Conservation (phyloP, 1,140 invertebrate species). For the Sarcophaga peregrina region DNA sequence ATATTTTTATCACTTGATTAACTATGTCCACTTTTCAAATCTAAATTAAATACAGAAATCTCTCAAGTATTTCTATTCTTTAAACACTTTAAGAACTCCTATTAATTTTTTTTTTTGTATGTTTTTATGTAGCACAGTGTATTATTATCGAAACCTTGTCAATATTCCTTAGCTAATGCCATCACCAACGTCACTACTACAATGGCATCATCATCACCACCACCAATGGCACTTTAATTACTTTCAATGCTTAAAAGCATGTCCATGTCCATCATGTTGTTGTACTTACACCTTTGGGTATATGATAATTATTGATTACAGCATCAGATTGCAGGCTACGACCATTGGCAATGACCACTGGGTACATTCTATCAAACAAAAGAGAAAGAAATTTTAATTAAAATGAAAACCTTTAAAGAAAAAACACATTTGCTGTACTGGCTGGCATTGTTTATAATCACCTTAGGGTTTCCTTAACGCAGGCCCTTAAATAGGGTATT, state of each 20-base stretch:
- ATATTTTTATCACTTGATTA: no score
- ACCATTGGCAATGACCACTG: conserved; percentile 88
- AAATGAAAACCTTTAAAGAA: not conserved
- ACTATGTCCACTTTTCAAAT: no score
- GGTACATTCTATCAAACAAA: conserved; percentile 76
- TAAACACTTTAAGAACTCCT: no score
- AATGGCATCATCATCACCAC: no score
- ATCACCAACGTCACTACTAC: not conserved
- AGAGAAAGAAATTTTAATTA: not conserved
- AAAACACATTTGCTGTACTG: not conserved
- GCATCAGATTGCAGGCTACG: conserved; percentile 82
- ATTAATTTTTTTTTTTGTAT: not conserved
- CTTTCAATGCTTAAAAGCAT: no score
- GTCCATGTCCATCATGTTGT: not conserved
- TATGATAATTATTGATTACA: conserved; percentile 81
- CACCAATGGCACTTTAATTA: no score
- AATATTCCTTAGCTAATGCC: not conserved
- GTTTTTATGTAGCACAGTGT: no score
- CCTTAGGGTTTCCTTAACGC: conserved; percentile 90
- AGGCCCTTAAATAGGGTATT: conserved; percentile 84
- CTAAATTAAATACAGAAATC: no score
- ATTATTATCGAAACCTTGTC: no score
- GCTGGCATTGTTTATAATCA: conserved; percentile 58
- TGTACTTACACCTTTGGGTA: conserved; percentile 86
- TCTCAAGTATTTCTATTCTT: no score